Evolutionary conservation across 2,888 invertebrate genomes (phyloP).

Genomic region (Cheilosia grossa): DNA sequence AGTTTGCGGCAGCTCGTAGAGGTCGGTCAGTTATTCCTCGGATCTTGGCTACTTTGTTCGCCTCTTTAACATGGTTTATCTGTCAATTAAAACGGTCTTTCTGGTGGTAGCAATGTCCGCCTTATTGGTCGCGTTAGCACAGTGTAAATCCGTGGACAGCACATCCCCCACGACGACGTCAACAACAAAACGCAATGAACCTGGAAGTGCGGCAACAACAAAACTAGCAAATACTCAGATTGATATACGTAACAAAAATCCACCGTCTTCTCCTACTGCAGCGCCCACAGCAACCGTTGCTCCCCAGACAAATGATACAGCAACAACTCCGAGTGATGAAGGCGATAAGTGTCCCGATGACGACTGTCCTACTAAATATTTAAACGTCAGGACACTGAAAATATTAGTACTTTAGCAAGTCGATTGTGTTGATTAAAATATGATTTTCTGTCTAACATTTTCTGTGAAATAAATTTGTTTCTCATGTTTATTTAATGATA

Average conservation of each 20-base stretch:
- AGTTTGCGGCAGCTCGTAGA: neutral
- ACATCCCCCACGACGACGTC: neutral
- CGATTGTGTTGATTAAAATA: neutral
- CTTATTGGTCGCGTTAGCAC: neutral
- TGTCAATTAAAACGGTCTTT: neutral
- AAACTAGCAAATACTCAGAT: neutral
- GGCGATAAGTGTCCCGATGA: neutral
- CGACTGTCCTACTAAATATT: neutral
- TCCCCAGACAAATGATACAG: neutral
- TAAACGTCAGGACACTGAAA: neutral
- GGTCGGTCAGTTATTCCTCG: neutral
- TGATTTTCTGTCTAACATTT: neutral
- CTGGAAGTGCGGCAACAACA: neutral
- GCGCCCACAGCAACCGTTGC: neutral
- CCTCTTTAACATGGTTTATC: neutral
- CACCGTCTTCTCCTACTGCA: neutral
- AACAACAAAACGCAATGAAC: neutral
- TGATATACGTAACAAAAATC: neutral
- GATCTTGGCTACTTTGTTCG: neutral
- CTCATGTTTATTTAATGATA: too few species aligned
- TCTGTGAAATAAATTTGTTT: neutral
- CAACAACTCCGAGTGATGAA: neutral
- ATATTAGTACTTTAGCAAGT: neutral
- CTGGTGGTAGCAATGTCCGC: neutral
- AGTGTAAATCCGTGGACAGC: constrained; percentile 1